phyloP scores from a whole-genome alignment of 2,113 vertebrate genomes.

The Catharus bicknelli region DNA sequence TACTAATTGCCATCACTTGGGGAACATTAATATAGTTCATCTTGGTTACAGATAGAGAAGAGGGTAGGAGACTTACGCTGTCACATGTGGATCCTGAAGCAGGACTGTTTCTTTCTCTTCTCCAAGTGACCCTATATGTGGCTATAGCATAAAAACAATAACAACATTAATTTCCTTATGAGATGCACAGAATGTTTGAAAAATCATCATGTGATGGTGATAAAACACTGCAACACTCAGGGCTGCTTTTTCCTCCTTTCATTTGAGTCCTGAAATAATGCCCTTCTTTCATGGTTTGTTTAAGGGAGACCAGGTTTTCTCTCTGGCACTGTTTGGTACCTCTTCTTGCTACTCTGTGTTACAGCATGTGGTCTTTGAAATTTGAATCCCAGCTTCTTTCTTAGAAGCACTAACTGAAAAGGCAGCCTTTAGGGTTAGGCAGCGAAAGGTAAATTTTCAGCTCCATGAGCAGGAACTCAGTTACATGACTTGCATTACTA shows the following conservation, averaged over 20 bases:
- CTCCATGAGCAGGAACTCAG: conserved; percentile 41
- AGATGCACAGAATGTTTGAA: not conserved
- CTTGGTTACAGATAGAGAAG: not conserved
- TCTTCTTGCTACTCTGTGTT: conserved; percentile 4
- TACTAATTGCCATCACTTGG: not conserved
- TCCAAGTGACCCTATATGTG: not conserved
- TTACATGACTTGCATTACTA: conserved; percentile 38
- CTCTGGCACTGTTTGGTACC: not conserved
- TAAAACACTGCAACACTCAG: not conserved
- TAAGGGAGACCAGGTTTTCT: not conserved
- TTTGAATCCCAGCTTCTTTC: conserved; percentile 9
- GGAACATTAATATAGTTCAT: not conserved
- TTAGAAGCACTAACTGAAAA: conserved; percentile 12
- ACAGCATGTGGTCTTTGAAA: conserved; percentile 59
- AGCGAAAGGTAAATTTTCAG: conserved; percentile 35
- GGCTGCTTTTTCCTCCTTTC: not conserved
- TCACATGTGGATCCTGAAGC: not conserved
- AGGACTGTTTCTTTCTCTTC: not conserved
- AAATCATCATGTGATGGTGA: not conserved
- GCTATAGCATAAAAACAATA: not conserved
- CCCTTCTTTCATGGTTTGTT: not conserved
- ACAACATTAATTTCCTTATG: rapidly evolving
- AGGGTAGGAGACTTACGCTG: not conserved
- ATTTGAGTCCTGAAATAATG: not conserved
- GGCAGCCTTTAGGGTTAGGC: conserved; percentile 21